phyloP scores from a whole-genome alignment of 2,797 vertebrate genomes.

The Pseudochirops cupreus region DNA sequence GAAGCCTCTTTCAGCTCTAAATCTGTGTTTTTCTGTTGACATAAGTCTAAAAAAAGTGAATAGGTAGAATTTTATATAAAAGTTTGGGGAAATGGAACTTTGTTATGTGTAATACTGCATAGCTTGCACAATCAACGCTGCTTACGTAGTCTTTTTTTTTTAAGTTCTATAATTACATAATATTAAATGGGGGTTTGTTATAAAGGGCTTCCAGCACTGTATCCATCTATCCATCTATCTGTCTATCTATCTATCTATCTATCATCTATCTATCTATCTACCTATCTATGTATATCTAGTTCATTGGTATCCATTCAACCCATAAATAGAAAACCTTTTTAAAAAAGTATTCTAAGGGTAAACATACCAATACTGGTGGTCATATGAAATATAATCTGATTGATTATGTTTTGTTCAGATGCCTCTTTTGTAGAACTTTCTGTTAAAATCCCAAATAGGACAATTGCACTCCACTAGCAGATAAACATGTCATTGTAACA shows the following conservation, averaged over 20 bases:
- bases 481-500: not conserved
- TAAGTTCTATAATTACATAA: not conserved
- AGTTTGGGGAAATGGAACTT: not conserved
- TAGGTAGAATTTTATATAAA: not conserved
- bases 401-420: not conserved
- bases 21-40: not conserved
- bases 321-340: not conserved
- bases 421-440: not conserved
- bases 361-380: not conserved
- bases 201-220: not conserved
- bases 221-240: too few species aligned
- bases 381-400: not conserved
- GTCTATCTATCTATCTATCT: too few species aligned
- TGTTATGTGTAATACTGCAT: not conserved
- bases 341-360: not conserved
- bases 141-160: not conserved
- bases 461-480: not conserved
- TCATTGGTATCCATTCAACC: not conserved
- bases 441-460: not conserved
- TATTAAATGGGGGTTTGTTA: not conserved
- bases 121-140: not conserved
- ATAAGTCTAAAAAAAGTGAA: not conserved
- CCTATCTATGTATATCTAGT: too few species aligned
- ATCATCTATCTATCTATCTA: too few species aligned
- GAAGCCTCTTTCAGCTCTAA: not conserved